Evolutionary conservation across 2,888 invertebrate genomes (phyloP).

Genomic region (Tipula vernalis): DNA sequence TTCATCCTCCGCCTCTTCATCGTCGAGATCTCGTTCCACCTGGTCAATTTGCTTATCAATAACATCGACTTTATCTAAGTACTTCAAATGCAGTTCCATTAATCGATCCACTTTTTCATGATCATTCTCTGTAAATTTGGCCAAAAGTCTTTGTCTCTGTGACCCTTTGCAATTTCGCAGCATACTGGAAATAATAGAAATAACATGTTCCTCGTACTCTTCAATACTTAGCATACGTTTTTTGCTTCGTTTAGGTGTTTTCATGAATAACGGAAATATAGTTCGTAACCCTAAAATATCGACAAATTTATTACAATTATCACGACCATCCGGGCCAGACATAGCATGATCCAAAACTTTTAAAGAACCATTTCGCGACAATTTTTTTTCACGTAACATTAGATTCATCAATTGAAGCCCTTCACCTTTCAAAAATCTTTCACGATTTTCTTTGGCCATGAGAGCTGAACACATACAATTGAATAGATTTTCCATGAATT

Average conservation of each 20-base stretch:
- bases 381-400: constrained; percentile 92
- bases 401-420: constrained; percentile 98
- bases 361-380: constrained; percentile 88
- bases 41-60: constrained; percentile 66
- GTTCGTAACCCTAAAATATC: constrained; percentile 93
- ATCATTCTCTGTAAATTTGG: constrained; percentile 96
- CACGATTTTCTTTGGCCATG: constrained; percentile 77
- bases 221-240: constrained; percentile 69
- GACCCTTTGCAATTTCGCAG: constrained; percentile 82
- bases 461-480: constrained; percentile 89
- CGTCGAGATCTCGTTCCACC: constrained; percentile 38
- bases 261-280: constrained; percentile 98
- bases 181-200: constrained; percentile 88
- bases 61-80: constrained; percentile 81
- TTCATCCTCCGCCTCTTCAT: constrained; percentile 69
- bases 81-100: constrained; percentile 93
- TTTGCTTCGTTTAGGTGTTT: constrained; percentile 80
- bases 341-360: constrained; percentile 97
- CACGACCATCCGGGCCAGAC: constrained; percentile 82
- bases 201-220: constrained; percentile 91
- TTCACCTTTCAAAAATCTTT: constrained; percentile 89
- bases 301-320: constrained; percentile 95
- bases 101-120: constrained; percentile 95
- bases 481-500: constrained; percentile 98
- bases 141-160: constrained; percentile 78